phyloP scores from a whole-genome alignment of 2,797 vertebrate species.

The Coluber constrictor region DNA sequence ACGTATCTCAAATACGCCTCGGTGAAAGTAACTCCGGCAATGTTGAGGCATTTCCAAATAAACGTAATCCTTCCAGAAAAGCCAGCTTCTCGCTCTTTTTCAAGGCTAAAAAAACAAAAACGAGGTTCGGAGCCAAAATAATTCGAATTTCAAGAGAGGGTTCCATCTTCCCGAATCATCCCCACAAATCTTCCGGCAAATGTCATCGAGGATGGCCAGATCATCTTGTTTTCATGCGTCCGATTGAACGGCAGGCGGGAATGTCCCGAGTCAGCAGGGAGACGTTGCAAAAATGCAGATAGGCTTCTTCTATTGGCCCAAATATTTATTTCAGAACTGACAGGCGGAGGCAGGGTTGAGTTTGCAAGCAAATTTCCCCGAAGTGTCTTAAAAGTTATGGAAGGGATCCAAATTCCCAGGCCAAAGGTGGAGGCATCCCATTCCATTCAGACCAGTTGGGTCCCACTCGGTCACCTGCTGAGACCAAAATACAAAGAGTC shows the following conservation, averaged over 20 bases:
- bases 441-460: no score
- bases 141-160: background rate
- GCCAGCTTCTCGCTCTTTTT: background rate
- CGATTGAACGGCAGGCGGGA: background rate
- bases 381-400: background rate
- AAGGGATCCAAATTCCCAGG: background rate
- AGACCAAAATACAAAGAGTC: background rate
- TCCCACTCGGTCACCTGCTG: background rate
- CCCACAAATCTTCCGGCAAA: background rate
- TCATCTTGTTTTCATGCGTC: background rate
- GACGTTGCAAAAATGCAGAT: background rate
- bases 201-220: background rate
- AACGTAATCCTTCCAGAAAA: background rate
- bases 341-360: no score
- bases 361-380: background rate
- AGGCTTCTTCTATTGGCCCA: background rate
- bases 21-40: background rate
- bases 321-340: background rate
- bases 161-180: background rate
- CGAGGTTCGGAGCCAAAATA: background rate
- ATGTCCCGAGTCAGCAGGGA: background rate
- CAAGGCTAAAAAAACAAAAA: background rate
- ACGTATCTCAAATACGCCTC: background rate
- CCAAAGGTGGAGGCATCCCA: background rate
- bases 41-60: background rate